phyloP scores from a whole-genome alignment of 2,113 vertebrate genomes.

The Eulacestoma nigropectus region DNA sequence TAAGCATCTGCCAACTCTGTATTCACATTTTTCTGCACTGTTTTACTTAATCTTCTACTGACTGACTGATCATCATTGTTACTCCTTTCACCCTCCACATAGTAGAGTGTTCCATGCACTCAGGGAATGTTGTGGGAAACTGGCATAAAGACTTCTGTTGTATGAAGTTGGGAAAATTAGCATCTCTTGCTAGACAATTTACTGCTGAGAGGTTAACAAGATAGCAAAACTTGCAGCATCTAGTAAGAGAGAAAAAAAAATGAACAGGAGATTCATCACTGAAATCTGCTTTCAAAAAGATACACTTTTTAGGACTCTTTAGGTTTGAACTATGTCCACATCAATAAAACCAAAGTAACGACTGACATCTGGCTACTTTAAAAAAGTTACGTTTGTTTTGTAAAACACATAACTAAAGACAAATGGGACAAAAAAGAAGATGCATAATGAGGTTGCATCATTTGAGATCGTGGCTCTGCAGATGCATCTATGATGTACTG shows the following conservation, averaged over 20 bases:
- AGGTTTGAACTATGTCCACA: not conserved
- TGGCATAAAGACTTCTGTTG: not conserved
- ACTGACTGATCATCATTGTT: not conserved
- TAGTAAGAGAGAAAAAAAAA: not conserved
- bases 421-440: not conserved
- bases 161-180: not conserved
- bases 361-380: not conserved
- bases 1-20: not conserved
- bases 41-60: not conserved
- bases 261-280: not conserved
- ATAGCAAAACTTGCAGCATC: not conserved
- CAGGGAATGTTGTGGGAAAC: not conserved
- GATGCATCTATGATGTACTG: not conserved
- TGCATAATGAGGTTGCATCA: fast-evolving
- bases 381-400: not conserved
- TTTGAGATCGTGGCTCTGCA: not conserved
- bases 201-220: not conserved
- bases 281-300: not conserved
- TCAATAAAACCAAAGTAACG: not conserved
- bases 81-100: not conserved
- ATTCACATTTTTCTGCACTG: not conserved
- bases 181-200: not conserved
- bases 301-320: not conserved
- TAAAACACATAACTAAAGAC: not conserved
- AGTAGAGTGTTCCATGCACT: not conserved